Evolutionary conservation across 2,797 vertebrate genomes (phyloP), one percentile per base, ranked within the genome.

Genomic region (Anisognathus igniventris): DNA sequence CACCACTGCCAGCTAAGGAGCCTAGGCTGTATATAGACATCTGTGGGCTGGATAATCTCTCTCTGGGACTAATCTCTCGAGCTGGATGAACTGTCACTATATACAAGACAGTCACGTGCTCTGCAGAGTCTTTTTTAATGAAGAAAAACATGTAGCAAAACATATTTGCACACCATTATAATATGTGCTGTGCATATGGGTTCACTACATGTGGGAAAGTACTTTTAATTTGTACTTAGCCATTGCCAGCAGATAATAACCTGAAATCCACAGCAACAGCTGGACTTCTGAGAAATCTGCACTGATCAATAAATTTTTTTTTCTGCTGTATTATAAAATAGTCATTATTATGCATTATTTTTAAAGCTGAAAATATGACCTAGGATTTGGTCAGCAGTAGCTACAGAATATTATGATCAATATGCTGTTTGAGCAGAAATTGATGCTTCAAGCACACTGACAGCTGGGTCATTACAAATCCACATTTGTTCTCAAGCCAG

Each of bases 1-100:
- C 61, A 62, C 15, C 60, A 16, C 35, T 78, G 83, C 24, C 25
- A 56, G 48, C 72, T 50, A 73, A 73, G 86, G 86, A 83, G 86
- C 72, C 92, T 56, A 39, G 64, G 73, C 72, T 56, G 14, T 13
- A 31, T 14, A 65, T 20, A 91, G 93, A 70, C 92, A 93, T 86
- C 92, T 87, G 86, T 44, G 78, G 93, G 86, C 87, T 89, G 95
- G 97, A 96, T 98, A 97, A 98, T 98, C 93, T 97, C 70, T 94
- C 30, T n/a, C 81, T 70, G 82, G 40, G 86, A 50, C 61, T 98
- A 98, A 98, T 98, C 88, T 90, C 92, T 39, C 2, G 1, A 79
- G 84, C 47, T 86, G 97, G 96, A 97, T 97, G 60, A 76, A 56
- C 48, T 70, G 33, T 10, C 64, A 72, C 62, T 20, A 56, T 18